These are phyloP conservation scores for Scaptodrosophila latifasciaeformis DNA, from an alignment of 2,888 invertebrate species.

Conservation along the genomic window DNA sequence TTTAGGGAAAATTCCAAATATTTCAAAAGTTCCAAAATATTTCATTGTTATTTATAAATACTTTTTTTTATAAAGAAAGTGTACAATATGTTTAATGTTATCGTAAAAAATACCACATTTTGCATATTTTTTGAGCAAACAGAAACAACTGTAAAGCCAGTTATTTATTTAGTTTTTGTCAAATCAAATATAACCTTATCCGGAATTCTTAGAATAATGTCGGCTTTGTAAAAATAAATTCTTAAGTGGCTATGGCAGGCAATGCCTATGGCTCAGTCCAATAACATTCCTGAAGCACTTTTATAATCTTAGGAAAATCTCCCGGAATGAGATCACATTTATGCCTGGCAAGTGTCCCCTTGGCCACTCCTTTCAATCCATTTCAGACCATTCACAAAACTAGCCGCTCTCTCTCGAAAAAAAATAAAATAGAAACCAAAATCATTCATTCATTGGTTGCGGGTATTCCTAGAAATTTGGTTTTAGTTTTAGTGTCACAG, in stretches of 20 bases:
- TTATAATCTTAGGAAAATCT: conserved; percentile 32
- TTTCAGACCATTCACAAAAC: conserved; percentile 33
- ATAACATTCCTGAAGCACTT: conserved; percentile 42
- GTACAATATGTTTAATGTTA: too few species aligned
- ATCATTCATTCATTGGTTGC: conserved; percentile 41
- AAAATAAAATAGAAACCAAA: conserved; percentile 12
- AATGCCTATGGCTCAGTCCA: not conserved
- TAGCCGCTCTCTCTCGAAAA: not conserved
- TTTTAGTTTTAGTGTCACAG: conserved; percentile 29
- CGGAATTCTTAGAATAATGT: conserved; percentile 39
- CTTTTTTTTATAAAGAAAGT: too few species aligned
- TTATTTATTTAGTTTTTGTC: too few species aligned
- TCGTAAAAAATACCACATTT: too few species aligned
- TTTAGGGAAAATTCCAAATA: too few species aligned
- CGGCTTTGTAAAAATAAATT: conserved; percentile 38
- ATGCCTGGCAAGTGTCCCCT: conserved; percentile 28
- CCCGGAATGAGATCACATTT: conserved; percentile 39
- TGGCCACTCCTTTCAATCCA: conserved; percentile 46
- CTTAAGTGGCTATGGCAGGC: not conserved
- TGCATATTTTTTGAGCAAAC: conserved; percentile 32
- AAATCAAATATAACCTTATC: too few species aligned
- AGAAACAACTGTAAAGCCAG: conserved; percentile 38
- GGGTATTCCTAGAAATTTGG: conserved; percentile 39
- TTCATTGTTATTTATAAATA: too few species aligned
- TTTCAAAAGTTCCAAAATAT: too few species aligned